Evolutionary conservation across 1,140 invertebrate species (phyloP), one percentile per base, ranked within the genome.

Genomic region (Lordiphosa stackelbergi): DNA sequence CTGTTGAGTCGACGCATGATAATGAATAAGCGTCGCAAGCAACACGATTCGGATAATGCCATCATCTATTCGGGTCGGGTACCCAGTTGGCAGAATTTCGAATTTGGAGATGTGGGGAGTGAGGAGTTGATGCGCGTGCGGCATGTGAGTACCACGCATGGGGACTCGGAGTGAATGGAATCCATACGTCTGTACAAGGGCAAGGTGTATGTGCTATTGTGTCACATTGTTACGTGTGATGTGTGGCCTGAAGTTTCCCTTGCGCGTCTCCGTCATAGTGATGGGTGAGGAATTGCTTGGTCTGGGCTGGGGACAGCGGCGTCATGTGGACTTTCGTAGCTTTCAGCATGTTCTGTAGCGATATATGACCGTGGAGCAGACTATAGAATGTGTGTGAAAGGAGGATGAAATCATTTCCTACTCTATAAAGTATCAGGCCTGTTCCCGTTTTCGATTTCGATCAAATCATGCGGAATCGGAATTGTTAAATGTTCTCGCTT

Each of bases 191-290:
- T 96, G 45, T 91, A 89, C 56, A 85, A 88, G 56, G 89, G 90
- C 6, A 91, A 92, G 66, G 90, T 92, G 2, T 91, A 89, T 3
- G 90, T 94, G 34, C 75, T 97, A 11, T 87, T 97, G 12, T 95
- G 95, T 0, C 95, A 93, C 72, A 94, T 92, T 54, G 91, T 91
- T 96, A 91, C 91, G 91, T 9, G 93, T 96, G 85, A 88, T 96
- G 9, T 95, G 94, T 2, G 96, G 96, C 2, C 88, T 97, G 8
- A 94, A 95, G 1, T 89, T 92, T 35, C 56, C 75, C 0, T 2
- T 56, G 0, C 46, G 53, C 0, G 85, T 85, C n/a, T 34, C 6
- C 1, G 53, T 86, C 2, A 4, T n/a, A 0, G 31, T 59, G 13
- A 11, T 52, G 41, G 73, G 56, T 6, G 28, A 59, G 3, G 53